Evolutionary conservation across 1,140 invertebrate genomes (phyloP).

Genomic region (Drosophila paulistorum): DNA sequence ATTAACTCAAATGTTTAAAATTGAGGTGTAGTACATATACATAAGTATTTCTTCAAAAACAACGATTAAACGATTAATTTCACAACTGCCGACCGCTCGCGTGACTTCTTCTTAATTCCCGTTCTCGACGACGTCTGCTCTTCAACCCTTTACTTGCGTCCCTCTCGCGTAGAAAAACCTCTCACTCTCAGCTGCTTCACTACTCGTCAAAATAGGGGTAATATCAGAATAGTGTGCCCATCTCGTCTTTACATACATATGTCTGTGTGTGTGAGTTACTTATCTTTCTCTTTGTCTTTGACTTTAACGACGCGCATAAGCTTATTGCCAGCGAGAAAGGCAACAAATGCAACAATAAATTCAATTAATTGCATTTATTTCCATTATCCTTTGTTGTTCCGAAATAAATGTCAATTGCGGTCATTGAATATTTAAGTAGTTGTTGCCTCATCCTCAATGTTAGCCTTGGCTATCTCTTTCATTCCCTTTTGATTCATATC

Average conservation of each 20-base stretch:
- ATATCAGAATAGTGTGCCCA: too few relatives aligned
- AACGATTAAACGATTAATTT: too few relatives aligned
- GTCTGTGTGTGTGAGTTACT: neutral
- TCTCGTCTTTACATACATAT: neutral
- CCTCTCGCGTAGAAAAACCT: too few relatives aligned
- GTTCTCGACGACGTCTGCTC: too few relatives aligned
- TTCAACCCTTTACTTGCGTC: too few relatives aligned
- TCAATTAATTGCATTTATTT: slow-evolving; percentile 81
- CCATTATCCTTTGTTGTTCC: slow-evolving; percentile 53
- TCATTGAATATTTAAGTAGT: slow-evolving; percentile 67
- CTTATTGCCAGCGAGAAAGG: slow-evolving; percentile 30
- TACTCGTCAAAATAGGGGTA: too few relatives aligned
- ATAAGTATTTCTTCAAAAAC: too few relatives aligned
- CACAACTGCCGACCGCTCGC: too few relatives aligned
- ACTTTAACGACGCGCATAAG: slow-evolving; percentile 42
- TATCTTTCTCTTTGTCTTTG: slow-evolving; percentile 34
- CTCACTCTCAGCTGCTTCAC: too few relatives aligned
- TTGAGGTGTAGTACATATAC: too few relatives aligned
- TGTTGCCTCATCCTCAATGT: neutral
- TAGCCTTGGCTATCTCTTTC: neutral
- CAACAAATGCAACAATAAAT: slow-evolving; percentile 74
- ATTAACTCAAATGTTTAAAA: too few relatives aligned
- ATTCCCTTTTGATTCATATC: slow-evolving; percentile 47
- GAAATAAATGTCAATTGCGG: slow-evolving; percentile 73
- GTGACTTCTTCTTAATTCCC: too few relatives aligned